Conservation (phyloP, 2,797 vertebrate species). For the Danio choprae region DNA sequence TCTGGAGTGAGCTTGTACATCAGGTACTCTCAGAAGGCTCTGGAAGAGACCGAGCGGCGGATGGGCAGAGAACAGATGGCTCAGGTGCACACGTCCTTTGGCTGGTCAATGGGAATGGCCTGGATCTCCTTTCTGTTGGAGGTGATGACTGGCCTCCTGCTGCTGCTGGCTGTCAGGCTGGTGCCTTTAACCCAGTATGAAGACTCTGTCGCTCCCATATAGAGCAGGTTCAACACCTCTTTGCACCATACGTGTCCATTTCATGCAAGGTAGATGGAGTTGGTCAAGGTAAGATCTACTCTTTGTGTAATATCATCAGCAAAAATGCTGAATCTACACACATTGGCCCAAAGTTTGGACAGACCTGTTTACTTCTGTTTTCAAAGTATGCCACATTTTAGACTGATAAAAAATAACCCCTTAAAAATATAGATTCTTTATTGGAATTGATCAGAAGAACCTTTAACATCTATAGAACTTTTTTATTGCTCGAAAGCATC, state of each 20-base stretch:
- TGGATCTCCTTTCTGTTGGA: conserved; percentile 80
- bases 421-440: too few species aligned
- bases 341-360: background rate
- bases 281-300: conserved; percentile 3
- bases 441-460: too few species aligned
- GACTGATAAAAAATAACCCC: background rate
- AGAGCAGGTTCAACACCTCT: background rate
- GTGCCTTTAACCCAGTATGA: conserved; percentile 53
- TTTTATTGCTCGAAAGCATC: too few species aligned
- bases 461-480: too few species aligned
- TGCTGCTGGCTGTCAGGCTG: conserved; percentile 70
- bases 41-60: conserved; percentile 68
- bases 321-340: background rate
- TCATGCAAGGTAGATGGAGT: conserved; percentile 10
- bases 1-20: conserved; percentile 76
- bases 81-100: conserved; percentile 71
- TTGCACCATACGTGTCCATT: background rate
- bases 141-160: conserved; percentile 68
- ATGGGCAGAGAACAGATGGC: conserved; percentile 68
- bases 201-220: conserved; percentile 53
- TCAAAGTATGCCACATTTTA: background rate
- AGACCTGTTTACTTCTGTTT: background rate
- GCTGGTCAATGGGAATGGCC: conserved; percentile 81
- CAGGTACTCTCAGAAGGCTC: conserved; percentile 75
- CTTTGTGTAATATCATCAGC: background rate